A percentile compares a stretch with the other conserved stretches of the same genome.
Evolutionary conservation across 2,888 invertebrate species (phyloP).

Genomic region (Xylocampa areola): DNA sequence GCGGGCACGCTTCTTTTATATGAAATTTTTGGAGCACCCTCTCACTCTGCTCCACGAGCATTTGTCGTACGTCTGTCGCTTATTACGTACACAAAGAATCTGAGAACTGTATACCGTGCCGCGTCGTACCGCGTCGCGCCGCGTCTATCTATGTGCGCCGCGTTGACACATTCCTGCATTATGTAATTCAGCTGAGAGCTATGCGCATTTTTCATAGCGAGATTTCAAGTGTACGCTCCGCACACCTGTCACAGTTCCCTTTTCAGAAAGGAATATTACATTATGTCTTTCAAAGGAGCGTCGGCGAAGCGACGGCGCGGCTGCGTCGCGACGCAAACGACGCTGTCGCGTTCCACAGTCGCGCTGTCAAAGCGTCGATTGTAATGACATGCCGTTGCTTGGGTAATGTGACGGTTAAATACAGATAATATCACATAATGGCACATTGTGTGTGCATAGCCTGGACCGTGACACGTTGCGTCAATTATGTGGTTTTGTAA

Average conservation of each 20-base stretch:
- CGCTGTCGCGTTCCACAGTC: slow-evolving; percentile 50
- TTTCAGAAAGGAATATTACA: slow-evolving; percentile 82
- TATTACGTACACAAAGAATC: slow-evolving; percentile 85
- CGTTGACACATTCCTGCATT: slow-evolving; percentile 84
- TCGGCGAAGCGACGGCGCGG: slow-evolving; percentile 47
- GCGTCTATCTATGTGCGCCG: slow-evolving; percentile 61
- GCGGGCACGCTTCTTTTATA: slow-evolving; percentile 63
- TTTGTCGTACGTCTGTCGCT: slow-evolving; percentile 76
- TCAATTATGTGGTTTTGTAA: slow-evolving; percentile 45
- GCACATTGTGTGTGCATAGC: slow-evolving; percentile 56
- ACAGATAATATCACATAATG: slow-evolving; percentile 64
- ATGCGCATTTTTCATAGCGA: slow-evolving; percentile 84
- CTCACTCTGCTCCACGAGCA: slow-evolving; percentile 59
- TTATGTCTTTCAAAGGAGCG: slow-evolving; percentile 77
- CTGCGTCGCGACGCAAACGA: slow-evolving; percentile 42
- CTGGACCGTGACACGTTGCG: slow-evolving; percentile 55
- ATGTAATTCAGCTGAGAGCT: slow-evolving; percentile 76
- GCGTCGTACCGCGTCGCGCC: slow-evolving; percentile 53
- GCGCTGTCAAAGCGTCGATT: slow-evolving; percentile 64
- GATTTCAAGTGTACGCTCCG: slow-evolving; percentile 76
- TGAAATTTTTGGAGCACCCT: slow-evolving; percentile 65
- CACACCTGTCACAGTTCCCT: slow-evolving; percentile 81
- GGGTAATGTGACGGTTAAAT: slow-evolving; percentile 62
- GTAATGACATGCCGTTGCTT: slow-evolving; percentile 59
- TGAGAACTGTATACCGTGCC: slow-evolving; percentile 67